A percentile compares a stretch with the other conserved stretches of the same genome.
Conservation (phyloP, 1,140 invertebrate species). For the Nixonia krombeini region DNA sequence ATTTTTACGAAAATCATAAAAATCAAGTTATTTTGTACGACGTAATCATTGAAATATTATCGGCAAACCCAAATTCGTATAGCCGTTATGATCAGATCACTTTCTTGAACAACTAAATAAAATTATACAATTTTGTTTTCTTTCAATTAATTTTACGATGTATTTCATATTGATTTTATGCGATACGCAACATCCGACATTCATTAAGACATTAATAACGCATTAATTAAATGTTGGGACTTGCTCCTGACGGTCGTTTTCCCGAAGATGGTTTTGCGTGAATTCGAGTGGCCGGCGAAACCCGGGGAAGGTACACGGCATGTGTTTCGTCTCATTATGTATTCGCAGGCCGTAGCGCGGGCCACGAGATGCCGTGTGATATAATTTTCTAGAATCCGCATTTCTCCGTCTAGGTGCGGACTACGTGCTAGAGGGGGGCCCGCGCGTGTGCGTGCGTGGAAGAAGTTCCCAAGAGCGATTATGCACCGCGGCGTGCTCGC, state of each 20-base stretch:
- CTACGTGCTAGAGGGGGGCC: conserved; percentile 15
- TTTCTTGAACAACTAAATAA: too few relatives aligned
- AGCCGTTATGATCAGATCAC: too few relatives aligned
- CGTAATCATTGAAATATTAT: too few relatives aligned
- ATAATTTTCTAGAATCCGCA: conserved; percentile 52
- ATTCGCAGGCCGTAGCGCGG: conserved; percentile 54
- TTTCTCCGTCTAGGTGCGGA: conserved; percentile 42
- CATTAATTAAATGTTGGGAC: too few relatives aligned
- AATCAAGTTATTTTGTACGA: too few relatives aligned
- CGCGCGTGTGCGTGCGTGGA: conserved; percentile 27
- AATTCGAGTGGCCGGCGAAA: conserved; percentile 21
- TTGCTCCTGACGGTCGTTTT: conserved; percentile 1
- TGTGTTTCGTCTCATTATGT: conserved; percentile 55
- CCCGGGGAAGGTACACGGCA: conserved; percentile 26
- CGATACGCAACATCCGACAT: too few relatives aligned
- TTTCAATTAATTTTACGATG: too few relatives aligned
- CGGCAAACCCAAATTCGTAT: too few relatives aligned
- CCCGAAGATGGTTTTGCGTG: conserved; percentile 7
- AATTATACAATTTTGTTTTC: too few relatives aligned
- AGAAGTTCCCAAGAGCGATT: conserved; percentile 23
- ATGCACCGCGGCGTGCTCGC: conserved; percentile 3
- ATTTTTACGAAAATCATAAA: too few relatives aligned
- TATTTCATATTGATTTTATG: too few relatives aligned
- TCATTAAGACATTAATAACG: too few relatives aligned
- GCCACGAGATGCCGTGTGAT: conserved; percentile 52